Evolutionary conservation across 2,888 invertebrate genomes (phyloP).

Genomic region (Aradus depressus): DNA sequence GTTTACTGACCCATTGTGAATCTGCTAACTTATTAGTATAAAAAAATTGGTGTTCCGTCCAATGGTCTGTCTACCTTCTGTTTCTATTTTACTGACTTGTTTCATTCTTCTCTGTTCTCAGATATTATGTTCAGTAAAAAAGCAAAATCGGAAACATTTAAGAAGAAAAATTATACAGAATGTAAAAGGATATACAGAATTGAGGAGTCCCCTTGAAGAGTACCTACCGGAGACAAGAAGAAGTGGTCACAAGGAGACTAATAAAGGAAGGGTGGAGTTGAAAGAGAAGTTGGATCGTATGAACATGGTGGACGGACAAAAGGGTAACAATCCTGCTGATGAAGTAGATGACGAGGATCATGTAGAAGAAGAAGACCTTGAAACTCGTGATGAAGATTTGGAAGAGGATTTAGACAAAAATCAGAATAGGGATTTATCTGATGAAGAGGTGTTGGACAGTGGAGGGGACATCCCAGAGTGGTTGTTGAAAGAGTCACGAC

Average conservation of each 20-base stretch:
- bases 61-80: too few species aligned
- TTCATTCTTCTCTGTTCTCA: constrained; percentile 21
- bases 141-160: constrained; percentile 43
- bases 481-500: constrained; percentile 52
- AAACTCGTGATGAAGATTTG: constrained; percentile 29
- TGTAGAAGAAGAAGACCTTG: constrained; percentile 4
- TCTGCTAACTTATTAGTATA: too few species aligned
- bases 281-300: neutral
- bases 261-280: too few species aligned
- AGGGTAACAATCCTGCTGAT: constrained; percentile 10
- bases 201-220: constrained; percentile 18
- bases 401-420: constrained; percentile 32
- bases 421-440: neutral
- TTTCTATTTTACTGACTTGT: too few species aligned
- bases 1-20: too few species aligned
- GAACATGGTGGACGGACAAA: constrained; percentile 11
- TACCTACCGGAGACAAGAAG: constrained; percentile 17
- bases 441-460: too few species aligned
- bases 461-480: constrained; percentile 48
- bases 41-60: too few species aligned
- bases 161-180: constrained; percentile 48
- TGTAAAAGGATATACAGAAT: constrained; percentile 49
- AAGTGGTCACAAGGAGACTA: constrained; percentile 3
- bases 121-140: constrained; percentile 51
- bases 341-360: constrained; percentile 19